Evolutionary conservation across 2,797 vertebrate species (phyloP).

Genomic region (Megalops cyprinoides): DNA sequence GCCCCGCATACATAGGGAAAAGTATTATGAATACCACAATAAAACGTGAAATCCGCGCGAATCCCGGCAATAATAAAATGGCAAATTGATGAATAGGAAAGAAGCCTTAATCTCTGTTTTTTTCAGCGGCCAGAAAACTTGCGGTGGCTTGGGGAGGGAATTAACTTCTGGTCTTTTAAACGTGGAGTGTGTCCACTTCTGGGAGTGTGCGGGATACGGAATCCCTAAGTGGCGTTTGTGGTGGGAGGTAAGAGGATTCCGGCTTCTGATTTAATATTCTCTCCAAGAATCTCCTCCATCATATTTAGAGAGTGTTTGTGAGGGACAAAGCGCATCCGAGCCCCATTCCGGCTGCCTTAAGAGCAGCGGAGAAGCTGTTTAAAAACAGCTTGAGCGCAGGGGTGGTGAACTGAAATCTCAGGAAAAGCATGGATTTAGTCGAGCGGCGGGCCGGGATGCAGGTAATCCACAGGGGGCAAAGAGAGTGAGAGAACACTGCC

Average conservation of each 20-base stretch:
- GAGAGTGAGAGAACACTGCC: no score
- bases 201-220: not conserved
- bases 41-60: not conserved
- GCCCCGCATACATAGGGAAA: not conserved
- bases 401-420: not conserved
- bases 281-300: constrained; percentile 4
- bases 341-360: not conserved
- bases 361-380: not conserved
- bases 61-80: not conserved
- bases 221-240: not conserved
- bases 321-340: not conserved
- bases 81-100: not conserved
- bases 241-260: not conserved
- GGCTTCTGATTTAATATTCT: constrained; percentile 17
- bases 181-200: not conserved
- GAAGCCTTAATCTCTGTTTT: not conserved
- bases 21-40: not conserved
- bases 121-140: constrained; percentile 2
- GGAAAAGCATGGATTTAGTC: no score
- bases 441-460: no score
- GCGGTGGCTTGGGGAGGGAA: not conserved
- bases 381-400: not conserved
- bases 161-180: not conserved
- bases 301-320: not conserved
- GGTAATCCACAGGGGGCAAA: no score